These are phyloP conservation scores for Hypselothyrea guttata DNA, from an alignment of 2,888 invertebrate species.

Conservation along the genomic window DNA sequence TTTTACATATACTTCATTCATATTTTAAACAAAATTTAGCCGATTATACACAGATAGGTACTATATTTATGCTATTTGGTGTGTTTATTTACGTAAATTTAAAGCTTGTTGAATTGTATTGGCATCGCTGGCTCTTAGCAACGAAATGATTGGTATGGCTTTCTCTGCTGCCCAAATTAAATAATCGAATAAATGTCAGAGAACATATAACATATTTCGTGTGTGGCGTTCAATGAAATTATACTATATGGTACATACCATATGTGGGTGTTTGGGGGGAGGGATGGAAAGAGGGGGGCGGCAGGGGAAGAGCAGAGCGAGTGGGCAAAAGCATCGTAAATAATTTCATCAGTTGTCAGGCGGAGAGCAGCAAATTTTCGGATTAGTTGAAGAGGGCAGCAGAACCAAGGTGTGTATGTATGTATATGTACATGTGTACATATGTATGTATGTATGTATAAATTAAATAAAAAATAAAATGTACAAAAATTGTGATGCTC, in stretches of 20 bases:
- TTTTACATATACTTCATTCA: no score
- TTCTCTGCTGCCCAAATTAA: constrained; percentile 16
- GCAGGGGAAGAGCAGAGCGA: background rate
- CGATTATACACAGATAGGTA: no score
- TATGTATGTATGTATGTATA: constrained; percentile 14
- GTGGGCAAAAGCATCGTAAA: constrained; percentile 49
- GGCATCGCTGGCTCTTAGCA: constrained; percentile 25
- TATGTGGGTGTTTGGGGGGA: background rate
- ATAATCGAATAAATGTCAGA: constrained; percentile 46
- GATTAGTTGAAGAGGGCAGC: constrained; percentile 46
- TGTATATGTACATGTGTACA: constrained; percentile 15
- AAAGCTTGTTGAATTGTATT: constrained; percentile 6
- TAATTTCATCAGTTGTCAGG: constrained; percentile 70
- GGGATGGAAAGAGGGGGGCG: constrained; percentile 1
- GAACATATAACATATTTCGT: constrained; percentile 41
- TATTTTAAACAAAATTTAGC: no score
- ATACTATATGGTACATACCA: constrained; percentile 1
- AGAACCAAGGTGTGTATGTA: constrained; percentile 5
- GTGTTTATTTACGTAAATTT: constrained; percentile 18
- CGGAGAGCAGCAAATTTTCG: constrained; percentile 30
- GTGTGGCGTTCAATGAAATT: constrained; percentile 29
- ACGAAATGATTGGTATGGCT: constrained; percentile 7
- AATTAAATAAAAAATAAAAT: constrained; percentile 42
- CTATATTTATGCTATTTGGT: background rate
- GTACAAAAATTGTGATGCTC: constrained; percentile 31